These are phyloP conservation scores for Sipunculus nudus DNA, from an alignment of 2,888 invertebrate genomes.

Conservation along the genomic window DNA sequence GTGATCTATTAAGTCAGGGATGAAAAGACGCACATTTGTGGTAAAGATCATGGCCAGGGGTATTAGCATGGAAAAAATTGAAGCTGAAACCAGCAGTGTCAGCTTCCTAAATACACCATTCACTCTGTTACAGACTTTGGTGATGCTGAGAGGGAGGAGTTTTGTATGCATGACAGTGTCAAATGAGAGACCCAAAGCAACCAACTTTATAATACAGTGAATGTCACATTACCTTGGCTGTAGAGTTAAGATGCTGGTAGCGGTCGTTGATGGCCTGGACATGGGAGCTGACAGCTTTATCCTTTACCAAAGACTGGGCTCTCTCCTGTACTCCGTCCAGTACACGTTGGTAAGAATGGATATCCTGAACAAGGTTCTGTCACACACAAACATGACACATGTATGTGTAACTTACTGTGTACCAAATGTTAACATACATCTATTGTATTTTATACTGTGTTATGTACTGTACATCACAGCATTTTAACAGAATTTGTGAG, in stretches of 20 bases:
- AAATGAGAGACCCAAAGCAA: not conserved
- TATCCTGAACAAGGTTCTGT: conserved; percentile 84
- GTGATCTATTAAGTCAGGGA: too few species aligned
- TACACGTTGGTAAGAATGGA: conserved; percentile 86
- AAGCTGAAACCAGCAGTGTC: too few species aligned
- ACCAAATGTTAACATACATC: too few species aligned
- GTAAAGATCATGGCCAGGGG: too few species aligned
- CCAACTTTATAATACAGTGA: conserved; percentile 50
- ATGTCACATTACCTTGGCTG: conserved; percentile 47
- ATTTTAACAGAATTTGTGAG: too few species aligned
- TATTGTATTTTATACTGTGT: too few species aligned
- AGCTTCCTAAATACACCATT: too few species aligned
- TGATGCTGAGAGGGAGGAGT: not conserved
- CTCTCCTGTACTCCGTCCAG: conserved; percentile 91
- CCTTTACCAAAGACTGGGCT: conserved; percentile 77
- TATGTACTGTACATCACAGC: too few species aligned
- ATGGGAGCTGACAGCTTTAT: conserved; percentile 69
- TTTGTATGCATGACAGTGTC: not conserved
- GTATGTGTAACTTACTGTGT: too few species aligned
- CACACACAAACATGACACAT: conserved; percentile 23
- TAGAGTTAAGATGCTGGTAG: conserved; percentile 20
- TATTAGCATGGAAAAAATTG: too few species aligned
- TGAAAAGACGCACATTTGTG: too few species aligned
- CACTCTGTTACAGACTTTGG: not conserved
- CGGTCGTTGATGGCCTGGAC: conserved; percentile 34